These are phyloP conservation scores for Bos javanicus DNA, from an alignment of 2,113 vertebrate species.

Conservation along the genomic window DNA sequence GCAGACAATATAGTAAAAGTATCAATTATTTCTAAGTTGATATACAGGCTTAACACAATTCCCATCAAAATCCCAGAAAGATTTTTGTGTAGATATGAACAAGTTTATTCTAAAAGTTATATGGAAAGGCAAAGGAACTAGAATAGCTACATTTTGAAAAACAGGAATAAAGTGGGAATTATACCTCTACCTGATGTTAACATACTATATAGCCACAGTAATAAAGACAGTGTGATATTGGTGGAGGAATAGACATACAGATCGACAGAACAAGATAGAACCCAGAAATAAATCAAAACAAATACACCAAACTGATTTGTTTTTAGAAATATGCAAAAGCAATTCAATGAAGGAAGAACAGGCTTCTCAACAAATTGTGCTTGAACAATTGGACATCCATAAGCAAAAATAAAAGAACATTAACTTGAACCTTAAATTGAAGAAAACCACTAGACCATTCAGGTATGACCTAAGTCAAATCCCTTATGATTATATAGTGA, in stretches of 20 bases:
- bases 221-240: neutral
- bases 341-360: neutral
- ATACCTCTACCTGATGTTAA: neutral
- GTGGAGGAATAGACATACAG: neutral
- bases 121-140: neutral
- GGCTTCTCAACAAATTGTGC: neutral
- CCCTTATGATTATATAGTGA: neutral
- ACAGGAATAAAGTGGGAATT: neutral
- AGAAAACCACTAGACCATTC: neutral
- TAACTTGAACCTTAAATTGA: neutral
- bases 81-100: neutral
- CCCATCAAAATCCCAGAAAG: neutral
- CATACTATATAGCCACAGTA: neutral
- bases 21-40: neutral
- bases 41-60: neutral
- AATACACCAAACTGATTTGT: neutral
- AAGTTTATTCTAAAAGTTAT: neutral
- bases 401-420: neutral
- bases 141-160: slow-evolving; percentile 10
- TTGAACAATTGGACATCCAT: neutral
- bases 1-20: neutral
- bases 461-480: neutral
- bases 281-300: neutral
- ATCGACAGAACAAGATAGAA: neutral
- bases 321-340: neutral